phyloP scores from a whole-genome alignment of 2,797 vertebrate species.

The Vultur gryphus region DNA sequence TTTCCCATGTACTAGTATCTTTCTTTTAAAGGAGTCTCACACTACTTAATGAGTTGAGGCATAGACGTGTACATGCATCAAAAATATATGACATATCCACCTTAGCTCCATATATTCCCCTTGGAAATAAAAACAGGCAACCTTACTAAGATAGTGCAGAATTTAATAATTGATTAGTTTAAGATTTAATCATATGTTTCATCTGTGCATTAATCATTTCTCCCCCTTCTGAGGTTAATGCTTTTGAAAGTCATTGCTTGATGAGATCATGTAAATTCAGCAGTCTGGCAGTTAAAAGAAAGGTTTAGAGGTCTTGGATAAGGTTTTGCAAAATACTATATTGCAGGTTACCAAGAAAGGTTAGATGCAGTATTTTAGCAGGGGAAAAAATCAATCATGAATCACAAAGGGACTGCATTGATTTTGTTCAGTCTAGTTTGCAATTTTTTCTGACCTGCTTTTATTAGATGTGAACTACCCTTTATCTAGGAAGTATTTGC shows the following conservation, averaged over 20 bases:
- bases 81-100: not conserved
- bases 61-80: not conserved
- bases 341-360: constrained; percentile 2
- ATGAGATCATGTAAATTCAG: constrained; percentile 61
- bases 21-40: not conserved
- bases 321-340: constrained; percentile 26
- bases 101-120: not conserved
- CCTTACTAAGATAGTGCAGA: constrained; percentile 31
- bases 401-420: constrained; percentile 1
- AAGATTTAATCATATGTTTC: constrained; percentile 55
- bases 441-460: constrained; percentile 19
- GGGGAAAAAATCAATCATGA: constrained; percentile 29
- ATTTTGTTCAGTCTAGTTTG: constrained; percentile 15
- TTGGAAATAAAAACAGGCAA: constrained; percentile 7
- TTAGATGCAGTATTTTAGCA: constrained; percentile 31
- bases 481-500: constrained; percentile 24
- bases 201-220: constrained; percentile 37
- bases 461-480: constrained; percentile 7
- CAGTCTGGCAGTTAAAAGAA: constrained; percentile 8
- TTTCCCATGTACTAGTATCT: not conserved
- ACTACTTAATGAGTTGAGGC: not conserved
- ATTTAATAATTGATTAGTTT: constrained; percentile 52
- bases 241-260: constrained; percentile 52
- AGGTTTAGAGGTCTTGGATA: constrained; percentile 25
- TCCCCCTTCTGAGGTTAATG: constrained; percentile 9